Conservation (phyloP, 2,797 vertebrate species). For the Pipistrellus nathusii region DNA sequence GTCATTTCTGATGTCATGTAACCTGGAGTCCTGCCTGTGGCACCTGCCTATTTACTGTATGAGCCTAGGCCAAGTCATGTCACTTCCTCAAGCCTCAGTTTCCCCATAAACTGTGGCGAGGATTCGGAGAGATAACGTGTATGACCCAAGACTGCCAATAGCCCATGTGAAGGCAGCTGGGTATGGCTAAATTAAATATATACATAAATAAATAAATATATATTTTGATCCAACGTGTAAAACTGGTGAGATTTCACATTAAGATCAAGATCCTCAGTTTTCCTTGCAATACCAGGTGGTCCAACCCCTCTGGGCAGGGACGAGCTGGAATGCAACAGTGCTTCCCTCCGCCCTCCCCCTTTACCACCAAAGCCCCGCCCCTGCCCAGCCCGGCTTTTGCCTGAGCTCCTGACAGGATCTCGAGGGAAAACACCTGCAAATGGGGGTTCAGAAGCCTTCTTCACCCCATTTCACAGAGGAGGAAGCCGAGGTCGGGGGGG, state of each 20-base stretch:
- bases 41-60: not conserved
- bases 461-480: not conserved
- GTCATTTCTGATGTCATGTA: not conserved
- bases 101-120: not conserved
- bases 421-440: not conserved
- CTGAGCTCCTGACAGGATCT: not conserved
- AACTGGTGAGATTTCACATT: not conserved
- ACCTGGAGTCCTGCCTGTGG: not conserved
- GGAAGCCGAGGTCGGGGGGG: not conserved
- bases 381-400: not conserved
- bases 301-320: not conserved
- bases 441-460: not conserved
- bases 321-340: not conserved
- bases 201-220: not conserved
- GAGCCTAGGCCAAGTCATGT: not conserved
- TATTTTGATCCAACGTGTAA: not conserved
- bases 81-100: not conserved
- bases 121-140: accelerated
- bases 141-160: not conserved
- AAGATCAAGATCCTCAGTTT: not conserved
- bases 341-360: accelerated
- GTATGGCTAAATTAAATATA: not conserved
- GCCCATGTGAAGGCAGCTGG: not conserved
- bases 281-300: not conserved
- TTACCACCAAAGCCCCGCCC: not conserved